Conservation (phyloP, 2,797 vertebrate species). For the Dendrocincla fuliginosa region DNA sequence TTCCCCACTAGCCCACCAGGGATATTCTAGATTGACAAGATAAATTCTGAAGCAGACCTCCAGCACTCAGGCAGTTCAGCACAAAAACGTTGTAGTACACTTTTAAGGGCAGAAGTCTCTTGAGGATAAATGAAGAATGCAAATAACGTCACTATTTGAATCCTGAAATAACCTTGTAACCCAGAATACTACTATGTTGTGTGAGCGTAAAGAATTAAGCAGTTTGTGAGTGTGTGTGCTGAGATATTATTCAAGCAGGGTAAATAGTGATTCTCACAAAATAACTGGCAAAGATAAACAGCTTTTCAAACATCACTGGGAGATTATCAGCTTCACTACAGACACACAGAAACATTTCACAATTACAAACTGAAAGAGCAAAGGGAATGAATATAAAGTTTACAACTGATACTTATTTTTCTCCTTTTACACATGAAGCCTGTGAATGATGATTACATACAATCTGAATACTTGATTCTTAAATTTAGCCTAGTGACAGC, state of each 20-base stretch:
- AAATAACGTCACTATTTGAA: neutral
- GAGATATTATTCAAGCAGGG: neutral
- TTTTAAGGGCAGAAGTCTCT: neutral
- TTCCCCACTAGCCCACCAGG: neutral
- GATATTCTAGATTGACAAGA: neutral
- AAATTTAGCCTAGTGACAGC: neutral
- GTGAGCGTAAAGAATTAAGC: neutral
- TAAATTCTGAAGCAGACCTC: neutral
- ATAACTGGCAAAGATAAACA: neutral
- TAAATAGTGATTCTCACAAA: neutral
- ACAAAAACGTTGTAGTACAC: rapidly evolving
- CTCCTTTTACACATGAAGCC: neutral
- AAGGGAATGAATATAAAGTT: neutral
- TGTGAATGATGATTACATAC: neutral
- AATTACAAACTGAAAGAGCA: neutral
- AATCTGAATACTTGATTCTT: neutral
- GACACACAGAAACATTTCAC: neutral
- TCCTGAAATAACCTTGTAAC: neutral
- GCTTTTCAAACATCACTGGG: neutral
- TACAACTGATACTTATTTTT: neutral
- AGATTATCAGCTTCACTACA: neutral
- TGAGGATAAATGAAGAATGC: neutral
- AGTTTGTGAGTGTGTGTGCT: neutral
- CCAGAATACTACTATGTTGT: neutral
- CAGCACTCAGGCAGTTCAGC: neutral